Base-by-base conservation (phyloP, 2,888 invertebrate genomes). In the Steinernema scapterisci region DNA sequence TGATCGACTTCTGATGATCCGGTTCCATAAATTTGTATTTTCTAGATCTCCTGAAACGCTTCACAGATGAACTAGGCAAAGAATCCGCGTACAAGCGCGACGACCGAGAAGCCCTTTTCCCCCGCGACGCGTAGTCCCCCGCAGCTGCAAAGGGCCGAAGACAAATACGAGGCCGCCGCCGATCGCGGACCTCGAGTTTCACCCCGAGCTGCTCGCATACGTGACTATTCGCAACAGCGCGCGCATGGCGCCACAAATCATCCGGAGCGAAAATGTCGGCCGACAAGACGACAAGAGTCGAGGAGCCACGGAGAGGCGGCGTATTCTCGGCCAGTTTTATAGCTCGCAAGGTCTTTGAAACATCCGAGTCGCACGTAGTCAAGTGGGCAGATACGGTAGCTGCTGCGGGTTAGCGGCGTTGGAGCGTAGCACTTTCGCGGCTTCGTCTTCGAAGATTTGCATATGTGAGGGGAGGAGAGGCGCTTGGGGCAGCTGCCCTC, bases 371-470 rank as follows among this genome's bases (percentile, higher is more conserved):
- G 3, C 63, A 63, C 63, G 63, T 63, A 63, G 63, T 38, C 31
- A 5, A 31, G 63, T 63, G 63, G 63, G 63, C 63, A 31, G 63
- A 31, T 63, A 63, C 63, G 63, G 63, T 63, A 63, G 63, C 27
- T 25, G 38, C 16, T 16, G 31, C 25, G 63, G 63, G 11, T 9
- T 3, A 38, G n/a, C n/a, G n/a, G n/a, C n/a, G n/a, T n/a, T n/a
- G n/a, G 9, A 38, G 9, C 38, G 38, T 38, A 38, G 38, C 38
- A 38, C 38, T 38, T n/a, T n/a, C n/a, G 9, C 38, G 38, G 3
- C 38, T 3, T 6, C 38, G 38, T 38, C 38, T 38, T 38, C 38
- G 38, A 3, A 48, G 48, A 48, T 63, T 31, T 63, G 63, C 63
- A 63, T 63, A 38, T 63, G 16, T 25, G 31, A 63, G 63, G 9